phyloP scores from a whole-genome alignment of 2,113 vertebrate species.

The Phrynosoma blainvillii region DNA sequence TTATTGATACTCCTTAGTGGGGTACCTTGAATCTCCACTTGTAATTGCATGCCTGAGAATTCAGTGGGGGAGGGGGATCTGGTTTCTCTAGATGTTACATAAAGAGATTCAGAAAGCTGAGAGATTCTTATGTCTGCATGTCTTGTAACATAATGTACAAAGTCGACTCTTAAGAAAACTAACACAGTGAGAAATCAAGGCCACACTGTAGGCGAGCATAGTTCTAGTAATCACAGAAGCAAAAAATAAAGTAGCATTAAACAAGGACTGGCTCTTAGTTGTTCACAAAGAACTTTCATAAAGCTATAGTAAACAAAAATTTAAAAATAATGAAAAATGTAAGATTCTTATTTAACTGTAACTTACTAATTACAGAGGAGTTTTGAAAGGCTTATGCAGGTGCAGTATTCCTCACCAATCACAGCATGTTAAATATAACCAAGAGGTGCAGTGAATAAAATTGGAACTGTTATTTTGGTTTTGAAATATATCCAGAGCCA shows the following conservation, averaged over 20 bases:
- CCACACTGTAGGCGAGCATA: neutral
- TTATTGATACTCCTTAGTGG: neutral
- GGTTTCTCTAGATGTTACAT: neutral
- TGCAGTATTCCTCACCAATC: neutral
- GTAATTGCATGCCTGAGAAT: neutral
- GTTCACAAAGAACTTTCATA: neutral
- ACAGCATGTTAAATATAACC: neutral
- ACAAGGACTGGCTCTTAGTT: neutral
- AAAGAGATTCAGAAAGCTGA: neutral
- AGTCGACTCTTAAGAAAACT: neutral
- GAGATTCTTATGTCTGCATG: neutral
- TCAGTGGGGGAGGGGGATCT: neutral
- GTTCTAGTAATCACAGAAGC: neutral
- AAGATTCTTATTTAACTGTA: neutral
- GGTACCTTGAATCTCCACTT: neutral
- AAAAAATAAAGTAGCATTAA: neutral
- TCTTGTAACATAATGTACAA: neutral
- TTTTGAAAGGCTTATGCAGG: neutral
- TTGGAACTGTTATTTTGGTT: constrained; percentile 14
- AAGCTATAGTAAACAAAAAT: neutral
- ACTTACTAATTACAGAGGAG: neutral
- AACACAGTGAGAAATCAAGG: neutral
- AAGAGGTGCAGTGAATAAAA: neutral
- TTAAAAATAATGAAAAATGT: neutral
- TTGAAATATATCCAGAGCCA: neutral